phyloP scores from a whole-genome alignment of 2,113 vertebrate species.

The Alethe castanea region DNA sequence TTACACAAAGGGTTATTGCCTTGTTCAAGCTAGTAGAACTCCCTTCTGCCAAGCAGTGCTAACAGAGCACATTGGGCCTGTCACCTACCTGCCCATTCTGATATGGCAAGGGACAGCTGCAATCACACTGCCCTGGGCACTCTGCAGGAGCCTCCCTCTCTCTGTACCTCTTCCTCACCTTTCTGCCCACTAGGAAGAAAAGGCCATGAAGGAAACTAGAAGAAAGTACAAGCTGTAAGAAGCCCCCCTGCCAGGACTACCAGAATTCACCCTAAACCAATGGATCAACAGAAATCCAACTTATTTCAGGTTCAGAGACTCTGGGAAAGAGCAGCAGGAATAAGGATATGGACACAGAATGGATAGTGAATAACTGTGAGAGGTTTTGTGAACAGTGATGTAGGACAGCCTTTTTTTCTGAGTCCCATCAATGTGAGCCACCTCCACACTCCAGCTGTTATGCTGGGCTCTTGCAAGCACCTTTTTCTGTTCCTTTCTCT shows the following conservation, averaged over 20 bases:
- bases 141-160: not conserved
- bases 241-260: not conserved
- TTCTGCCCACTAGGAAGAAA: not conserved
- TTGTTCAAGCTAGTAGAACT: not conserved
- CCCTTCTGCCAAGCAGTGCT: not conserved
- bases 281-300: not conserved
- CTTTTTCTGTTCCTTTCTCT: not conserved
- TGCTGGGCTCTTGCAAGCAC: not conserved
- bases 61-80: not conserved
- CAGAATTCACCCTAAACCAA: not conserved
- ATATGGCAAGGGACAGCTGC: not conserved
- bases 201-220: not conserved
- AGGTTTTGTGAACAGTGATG: not conserved
- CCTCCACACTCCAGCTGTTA: not conserved
- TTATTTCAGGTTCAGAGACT: not conserved
- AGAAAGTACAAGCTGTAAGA: not conserved
- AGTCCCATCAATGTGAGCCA: not conserved
- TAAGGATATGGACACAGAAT: not conserved
- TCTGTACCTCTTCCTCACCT: not conserved
- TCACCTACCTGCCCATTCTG: not conserved
- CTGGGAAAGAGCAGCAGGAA: not conserved
- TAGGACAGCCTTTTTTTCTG: not conserved
- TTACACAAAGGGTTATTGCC: conserved; percentile 2
- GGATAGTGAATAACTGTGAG: not conserved
- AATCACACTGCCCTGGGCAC: not conserved